Evolutionary conservation across 2,113 vertebrate genomes (phyloP).

Genomic region (Polyodon spathula): DNA sequence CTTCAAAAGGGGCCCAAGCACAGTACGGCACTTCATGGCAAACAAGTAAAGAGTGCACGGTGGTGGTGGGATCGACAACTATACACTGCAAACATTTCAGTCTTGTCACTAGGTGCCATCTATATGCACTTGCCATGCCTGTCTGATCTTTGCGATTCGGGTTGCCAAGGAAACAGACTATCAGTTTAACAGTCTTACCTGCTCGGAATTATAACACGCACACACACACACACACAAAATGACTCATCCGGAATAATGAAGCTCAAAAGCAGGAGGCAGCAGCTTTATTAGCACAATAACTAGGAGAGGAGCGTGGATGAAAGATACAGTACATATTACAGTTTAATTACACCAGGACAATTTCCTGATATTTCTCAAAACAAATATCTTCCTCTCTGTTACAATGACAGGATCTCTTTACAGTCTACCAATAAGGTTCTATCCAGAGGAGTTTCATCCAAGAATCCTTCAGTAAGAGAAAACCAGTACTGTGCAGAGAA

Average conservation of each 20-base stretch:
- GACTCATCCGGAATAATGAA: conserved; percentile 9
- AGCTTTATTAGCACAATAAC: conserved; percentile 6
- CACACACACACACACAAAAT: background rate
- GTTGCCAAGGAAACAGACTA: conserved; percentile 44
- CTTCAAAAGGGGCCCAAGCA: no score
- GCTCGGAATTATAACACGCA: conserved; percentile 8
- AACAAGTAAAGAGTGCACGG: no score
- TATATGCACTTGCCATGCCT: conserved; percentile 1
- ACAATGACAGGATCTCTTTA: no score
- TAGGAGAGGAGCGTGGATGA: background rate
- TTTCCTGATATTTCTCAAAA: background rate
- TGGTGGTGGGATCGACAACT: no score
- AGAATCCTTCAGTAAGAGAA: no score
- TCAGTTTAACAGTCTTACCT: conserved; percentile 33
- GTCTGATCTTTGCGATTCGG: conserved; percentile 4
- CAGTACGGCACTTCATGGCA: no score
- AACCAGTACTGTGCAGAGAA: no score
- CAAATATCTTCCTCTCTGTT: background rate
- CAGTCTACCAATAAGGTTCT: no score
- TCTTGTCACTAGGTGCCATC: background rate
- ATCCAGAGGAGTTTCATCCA: no score
- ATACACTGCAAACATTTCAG: background rate
- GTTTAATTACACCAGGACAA: background rate
- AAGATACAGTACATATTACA: background rate
- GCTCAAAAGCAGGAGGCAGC: background rate